Evolutionary conservation across 2,113 vertebrate genomes (phyloP).

Genomic region (Verasper variegatus): DNA sequence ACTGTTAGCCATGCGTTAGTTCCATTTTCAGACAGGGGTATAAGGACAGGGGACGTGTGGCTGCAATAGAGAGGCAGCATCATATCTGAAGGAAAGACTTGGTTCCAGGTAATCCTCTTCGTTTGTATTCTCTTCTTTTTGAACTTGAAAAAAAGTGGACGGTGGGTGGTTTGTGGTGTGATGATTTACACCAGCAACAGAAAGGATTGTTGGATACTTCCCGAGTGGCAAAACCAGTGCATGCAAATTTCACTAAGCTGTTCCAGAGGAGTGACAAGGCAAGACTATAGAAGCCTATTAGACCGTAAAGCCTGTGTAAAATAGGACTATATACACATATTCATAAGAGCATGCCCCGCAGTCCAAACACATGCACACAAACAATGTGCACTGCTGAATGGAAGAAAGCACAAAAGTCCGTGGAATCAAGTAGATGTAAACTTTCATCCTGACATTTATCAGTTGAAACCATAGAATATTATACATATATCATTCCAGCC

Average conservation of each 20-base stretch:
- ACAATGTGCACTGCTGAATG: slow-evolving; percentile 10
- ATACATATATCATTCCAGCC: not conserved
- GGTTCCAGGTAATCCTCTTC: too few relatives aligned
- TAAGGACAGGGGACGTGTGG: too few relatives aligned
- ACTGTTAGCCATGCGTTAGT: too few relatives aligned
- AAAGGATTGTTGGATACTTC: not conserved
- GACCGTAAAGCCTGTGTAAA: not conserved
- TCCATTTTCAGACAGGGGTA: too few relatives aligned
- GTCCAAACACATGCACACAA: not conserved
- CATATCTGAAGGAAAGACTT: too few relatives aligned
- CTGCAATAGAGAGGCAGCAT: too few relatives aligned
- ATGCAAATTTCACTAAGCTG: slow-evolving; percentile 28
- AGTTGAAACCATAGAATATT: not conserved
- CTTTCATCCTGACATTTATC: not conserved
- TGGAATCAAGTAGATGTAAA: not conserved
- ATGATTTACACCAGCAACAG: too few relatives aligned
- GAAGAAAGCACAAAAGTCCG: not conserved
- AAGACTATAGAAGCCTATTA: not conserved
- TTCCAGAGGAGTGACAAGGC: slow-evolving; percentile 6
- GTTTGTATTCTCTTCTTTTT: too few relatives aligned
- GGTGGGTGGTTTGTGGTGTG: too few relatives aligned
- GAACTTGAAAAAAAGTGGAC: too few relatives aligned
- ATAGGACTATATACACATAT: not conserved
- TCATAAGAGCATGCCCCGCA: not conserved
- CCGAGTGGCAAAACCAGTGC: slow-evolving; percentile 13